Evolutionary conservation across 2,113 vertebrate species (phyloP).

Genomic region (Trematocara variabile): DNA sequence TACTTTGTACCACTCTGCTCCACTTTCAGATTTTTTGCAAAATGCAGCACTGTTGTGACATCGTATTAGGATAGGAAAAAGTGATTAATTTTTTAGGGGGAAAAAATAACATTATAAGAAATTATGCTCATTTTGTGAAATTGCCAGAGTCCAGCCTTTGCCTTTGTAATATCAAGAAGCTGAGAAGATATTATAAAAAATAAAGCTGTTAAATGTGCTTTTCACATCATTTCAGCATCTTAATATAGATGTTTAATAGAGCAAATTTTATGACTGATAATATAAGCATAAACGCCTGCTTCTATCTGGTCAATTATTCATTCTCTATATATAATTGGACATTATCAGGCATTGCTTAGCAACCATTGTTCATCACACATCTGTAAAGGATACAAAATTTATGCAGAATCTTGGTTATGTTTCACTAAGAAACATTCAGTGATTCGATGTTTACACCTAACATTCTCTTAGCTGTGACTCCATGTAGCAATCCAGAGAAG

Average conservation of each 20-base stretch:
- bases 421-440: background rate
- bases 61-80: background rate
- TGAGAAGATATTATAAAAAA: background rate
- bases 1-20: background rate
- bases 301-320: background rate
- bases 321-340: background rate
- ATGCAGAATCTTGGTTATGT: background rate
- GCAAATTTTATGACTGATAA: background rate
- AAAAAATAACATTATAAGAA: background rate
- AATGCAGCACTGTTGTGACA: background rate
- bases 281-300: background rate
- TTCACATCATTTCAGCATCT: background rate
- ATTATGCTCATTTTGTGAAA: slow-evolving; percentile 20
- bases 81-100: background rate
- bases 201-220: background rate
- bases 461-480: background rate
- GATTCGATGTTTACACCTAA: background rate
- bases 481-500: background rate
- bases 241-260: background rate
- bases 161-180: background rate
- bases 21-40: background rate
- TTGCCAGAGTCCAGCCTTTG: background rate
- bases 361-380: background rate
- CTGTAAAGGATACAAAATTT: background rate
- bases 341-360: background rate